phyloP scores from a whole-genome alignment of 2,888 invertebrate genomes.

The Eristalis intricaria region DNA sequence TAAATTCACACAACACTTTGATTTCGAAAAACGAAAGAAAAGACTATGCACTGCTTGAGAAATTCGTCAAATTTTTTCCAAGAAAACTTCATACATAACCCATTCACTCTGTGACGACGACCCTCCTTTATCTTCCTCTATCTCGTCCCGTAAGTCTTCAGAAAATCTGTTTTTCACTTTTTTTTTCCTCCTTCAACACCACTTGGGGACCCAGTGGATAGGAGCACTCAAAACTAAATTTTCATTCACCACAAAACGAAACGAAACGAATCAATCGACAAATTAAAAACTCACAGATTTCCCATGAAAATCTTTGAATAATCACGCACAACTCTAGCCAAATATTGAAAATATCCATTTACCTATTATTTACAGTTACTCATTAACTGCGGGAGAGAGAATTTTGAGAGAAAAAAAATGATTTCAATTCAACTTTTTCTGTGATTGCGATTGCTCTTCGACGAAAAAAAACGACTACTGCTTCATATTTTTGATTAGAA shows the following conservation, averaged over 20 bases:
- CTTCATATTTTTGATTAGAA: slow-evolving; percentile 64
- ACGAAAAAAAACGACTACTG: slow-evolving; percentile 67
- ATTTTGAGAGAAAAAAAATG: slow-evolving; percentile 29
- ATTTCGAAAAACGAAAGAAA: not conserved
- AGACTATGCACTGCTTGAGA: not conserved
- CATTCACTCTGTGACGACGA: slow-evolving; percentile 37
- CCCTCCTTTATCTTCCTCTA: slow-evolving; percentile 32
- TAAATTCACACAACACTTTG: not conserved
- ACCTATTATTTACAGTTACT: slow-evolving; percentile 59
- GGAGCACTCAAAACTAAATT: slow-evolving; percentile 8
- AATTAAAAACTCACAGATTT: slow-evolving; percentile 7
- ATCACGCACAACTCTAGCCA: not conserved
- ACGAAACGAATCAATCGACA: not conserved
- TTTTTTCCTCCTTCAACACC: slow-evolving; percentile 14
- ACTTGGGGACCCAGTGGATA: not conserved
- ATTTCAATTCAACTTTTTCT: slow-evolving; percentile 43
- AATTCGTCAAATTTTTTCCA: slow-evolving; percentile 11
- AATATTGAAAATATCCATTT: slow-evolving; percentile 9
- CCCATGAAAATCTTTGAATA: not conserved
- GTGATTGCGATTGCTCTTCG: slow-evolving; percentile 63
- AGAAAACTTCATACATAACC: slow-evolving; percentile 60
- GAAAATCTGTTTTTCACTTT: slow-evolving; percentile 55
- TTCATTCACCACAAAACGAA: slow-evolving; percentile 6
- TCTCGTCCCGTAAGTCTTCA: slow-evolving; percentile 47
- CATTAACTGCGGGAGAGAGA: slow-evolving; percentile 42